These are phyloP conservation scores for Drosophila saltans DNA, from an alignment of 1,140 invertebrate species.

Conservation along the genomic window DNA sequence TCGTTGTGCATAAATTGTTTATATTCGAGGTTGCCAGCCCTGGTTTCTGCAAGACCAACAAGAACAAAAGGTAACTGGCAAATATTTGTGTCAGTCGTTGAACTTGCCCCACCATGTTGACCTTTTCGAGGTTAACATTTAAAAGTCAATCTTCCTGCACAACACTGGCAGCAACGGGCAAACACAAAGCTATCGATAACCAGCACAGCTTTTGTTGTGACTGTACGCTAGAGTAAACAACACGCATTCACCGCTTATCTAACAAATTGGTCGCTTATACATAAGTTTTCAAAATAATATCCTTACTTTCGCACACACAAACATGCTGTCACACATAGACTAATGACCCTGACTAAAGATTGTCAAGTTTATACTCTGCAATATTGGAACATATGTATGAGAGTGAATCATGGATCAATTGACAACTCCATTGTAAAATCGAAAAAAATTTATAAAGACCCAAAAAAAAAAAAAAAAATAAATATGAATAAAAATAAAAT, in stretches of 20 bases:
- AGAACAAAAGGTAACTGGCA: conserved; percentile 57
- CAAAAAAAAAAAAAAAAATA: too few species aligned
- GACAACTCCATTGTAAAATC: too few species aligned
- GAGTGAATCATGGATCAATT: too few species aligned
- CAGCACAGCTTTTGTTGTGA: neutral
- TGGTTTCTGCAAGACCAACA: conserved; percentile 21
- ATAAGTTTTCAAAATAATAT: too few species aligned
- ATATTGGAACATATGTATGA: too few species aligned
- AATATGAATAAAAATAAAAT: too few species aligned
- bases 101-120: conserved; percentile 40
- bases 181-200: conserved; percentile 6
- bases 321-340: too few species aligned
- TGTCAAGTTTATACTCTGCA: too few species aligned
- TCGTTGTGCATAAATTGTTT: conserved; percentile 76
- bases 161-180: conserved; percentile 23
- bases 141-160: conserved; percentile 9
- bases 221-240: neutral
- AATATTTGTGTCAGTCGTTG: conserved; percentile 76
- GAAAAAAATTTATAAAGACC: too few species aligned
- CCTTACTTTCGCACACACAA: too few species aligned
- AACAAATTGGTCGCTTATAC: neutral
- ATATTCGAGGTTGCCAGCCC: conserved; percentile 46
- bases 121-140: conserved; percentile 12
- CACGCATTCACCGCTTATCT: neutral
- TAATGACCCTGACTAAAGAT: too few species aligned